phyloP scores from a whole-genome alignment of 2,797 vertebrate species.

The Macrochelys suwanniensis region DNA sequence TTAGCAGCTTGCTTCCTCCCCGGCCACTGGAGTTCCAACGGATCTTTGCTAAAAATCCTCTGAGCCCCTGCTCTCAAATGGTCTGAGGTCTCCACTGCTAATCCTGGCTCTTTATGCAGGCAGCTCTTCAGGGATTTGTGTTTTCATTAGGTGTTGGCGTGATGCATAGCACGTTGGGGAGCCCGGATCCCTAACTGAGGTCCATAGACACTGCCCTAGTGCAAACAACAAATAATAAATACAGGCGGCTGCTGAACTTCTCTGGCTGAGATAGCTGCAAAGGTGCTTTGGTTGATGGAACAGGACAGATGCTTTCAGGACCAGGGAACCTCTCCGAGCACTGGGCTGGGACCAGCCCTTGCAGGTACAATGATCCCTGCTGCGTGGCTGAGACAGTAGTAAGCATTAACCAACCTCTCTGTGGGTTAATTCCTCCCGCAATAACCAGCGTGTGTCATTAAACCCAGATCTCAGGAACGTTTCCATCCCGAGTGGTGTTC shows the following conservation, averaged over 20 bases:
- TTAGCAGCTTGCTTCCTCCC: background rate
- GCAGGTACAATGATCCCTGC: background rate
- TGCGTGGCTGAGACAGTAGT: rapidly evolving
- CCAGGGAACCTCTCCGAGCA: background rate
- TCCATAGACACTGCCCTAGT: background rate
- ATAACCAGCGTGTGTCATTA: background rate
- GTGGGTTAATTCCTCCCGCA: background rate
- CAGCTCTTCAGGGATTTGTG: background rate
- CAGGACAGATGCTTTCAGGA: rapidly evolving
- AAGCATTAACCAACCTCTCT: background rate
- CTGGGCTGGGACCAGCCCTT: background rate
- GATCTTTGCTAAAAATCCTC: background rate
- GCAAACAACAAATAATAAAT: background rate
- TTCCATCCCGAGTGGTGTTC: background rate
- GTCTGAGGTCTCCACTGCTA: background rate
- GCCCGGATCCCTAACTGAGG: background rate
- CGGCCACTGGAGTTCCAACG: background rate
- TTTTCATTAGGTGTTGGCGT: background rate
- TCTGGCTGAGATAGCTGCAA: background rate
- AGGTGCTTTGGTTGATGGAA: background rate
- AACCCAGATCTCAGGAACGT: background rate
- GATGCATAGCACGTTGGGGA: background rate
- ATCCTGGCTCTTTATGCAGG: background rate
- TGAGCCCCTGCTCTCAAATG: background rate
- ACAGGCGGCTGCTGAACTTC: background rate